Percentiles rank a stretch among this genome's conserved stretches.
Conservation (phyloP, 2,113 vertebrate species). For the Mixornis gularis region DNA sequence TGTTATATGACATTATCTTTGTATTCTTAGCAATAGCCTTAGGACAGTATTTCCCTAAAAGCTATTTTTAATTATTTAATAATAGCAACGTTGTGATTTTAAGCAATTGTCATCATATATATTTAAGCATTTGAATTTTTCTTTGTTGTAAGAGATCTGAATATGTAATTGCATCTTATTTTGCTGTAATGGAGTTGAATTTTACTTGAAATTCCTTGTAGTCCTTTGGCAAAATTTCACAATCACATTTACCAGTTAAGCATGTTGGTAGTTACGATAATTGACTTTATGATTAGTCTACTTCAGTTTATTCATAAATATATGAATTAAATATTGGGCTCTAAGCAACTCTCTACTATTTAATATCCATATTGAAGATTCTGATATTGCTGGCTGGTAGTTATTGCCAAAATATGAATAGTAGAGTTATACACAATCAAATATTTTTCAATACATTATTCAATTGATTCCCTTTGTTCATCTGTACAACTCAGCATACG, state of each 20-base stretch:
- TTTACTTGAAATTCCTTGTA: not conserved
- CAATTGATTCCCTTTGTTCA: not conserved
- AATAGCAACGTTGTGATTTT: not conserved
- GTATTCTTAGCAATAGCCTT: not conserved
- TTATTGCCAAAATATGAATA: not conserved
- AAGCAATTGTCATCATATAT: not conserved
- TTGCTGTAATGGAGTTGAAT: not conserved
- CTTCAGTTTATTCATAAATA: not conserved
- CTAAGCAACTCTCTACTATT: not conserved
- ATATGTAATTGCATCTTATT: not conserved
- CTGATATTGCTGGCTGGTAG: not conserved
- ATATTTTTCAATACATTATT: not conserved
- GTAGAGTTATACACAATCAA: not conserved
- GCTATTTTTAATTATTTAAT: not conserved
- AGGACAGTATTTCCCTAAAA: not conserved
- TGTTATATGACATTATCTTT: not conserved
- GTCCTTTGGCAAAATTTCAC: not conserved
- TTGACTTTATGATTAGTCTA: not conserved
- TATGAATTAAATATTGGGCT: not conserved
- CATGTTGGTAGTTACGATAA: not conserved
- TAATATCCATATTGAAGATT: not conserved
- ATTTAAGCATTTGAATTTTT: not conserved
- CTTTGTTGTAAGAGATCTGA: not conserved
- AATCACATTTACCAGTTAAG: not conserved
- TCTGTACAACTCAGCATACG: not conserved